Evolutionary conservation across 2,113 vertebrate genomes (phyloP).

Genomic region (Etheostoma spectabile): DNA sequence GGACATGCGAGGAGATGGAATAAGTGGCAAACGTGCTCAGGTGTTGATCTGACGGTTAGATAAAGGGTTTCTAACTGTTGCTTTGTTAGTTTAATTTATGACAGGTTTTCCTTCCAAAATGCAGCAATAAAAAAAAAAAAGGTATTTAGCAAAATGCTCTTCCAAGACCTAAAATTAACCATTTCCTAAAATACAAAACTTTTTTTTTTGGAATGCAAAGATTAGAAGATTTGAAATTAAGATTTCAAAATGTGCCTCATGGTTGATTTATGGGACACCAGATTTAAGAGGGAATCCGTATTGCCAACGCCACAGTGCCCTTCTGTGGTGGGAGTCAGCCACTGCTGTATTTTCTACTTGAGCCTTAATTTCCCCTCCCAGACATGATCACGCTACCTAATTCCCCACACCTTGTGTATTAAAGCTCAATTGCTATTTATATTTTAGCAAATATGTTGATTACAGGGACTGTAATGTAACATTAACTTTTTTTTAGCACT

Average conservation of each 20-base stretch:
- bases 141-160: neutral
- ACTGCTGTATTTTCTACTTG: conserved; percentile 13
- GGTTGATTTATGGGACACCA: conserved; percentile 24
- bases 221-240: neutral
- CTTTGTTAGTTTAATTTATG: conserved; percentile 5
- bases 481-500: conserved; percentile 57
- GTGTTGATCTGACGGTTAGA: neutral
- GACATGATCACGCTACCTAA: conserved; percentile 54
- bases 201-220: neutral
- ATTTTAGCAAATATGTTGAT: conserved; percentile 69
- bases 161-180: neutral
- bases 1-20: neutral
- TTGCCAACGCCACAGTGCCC: conserved; percentile 55
- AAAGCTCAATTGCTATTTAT: conserved; percentile 75
- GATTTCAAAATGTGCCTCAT: conserved; percentile 10
- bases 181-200: neutral
- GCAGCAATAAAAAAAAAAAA: neutral
- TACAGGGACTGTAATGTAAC: conserved; percentile 61
- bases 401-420: conserved; percentile 33
- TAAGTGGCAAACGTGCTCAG: neutral
- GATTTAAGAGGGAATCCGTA: conserved; percentile 22
- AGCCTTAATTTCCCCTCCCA: conserved; percentile 28
- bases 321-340: conserved; percentile 58
- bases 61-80: conserved; percentile 41
- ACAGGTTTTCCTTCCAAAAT: neutral